Evolutionary conservation across 1,140 invertebrate genomes (phyloP).

Genomic region (Rhagoletis zephyria): DNA sequence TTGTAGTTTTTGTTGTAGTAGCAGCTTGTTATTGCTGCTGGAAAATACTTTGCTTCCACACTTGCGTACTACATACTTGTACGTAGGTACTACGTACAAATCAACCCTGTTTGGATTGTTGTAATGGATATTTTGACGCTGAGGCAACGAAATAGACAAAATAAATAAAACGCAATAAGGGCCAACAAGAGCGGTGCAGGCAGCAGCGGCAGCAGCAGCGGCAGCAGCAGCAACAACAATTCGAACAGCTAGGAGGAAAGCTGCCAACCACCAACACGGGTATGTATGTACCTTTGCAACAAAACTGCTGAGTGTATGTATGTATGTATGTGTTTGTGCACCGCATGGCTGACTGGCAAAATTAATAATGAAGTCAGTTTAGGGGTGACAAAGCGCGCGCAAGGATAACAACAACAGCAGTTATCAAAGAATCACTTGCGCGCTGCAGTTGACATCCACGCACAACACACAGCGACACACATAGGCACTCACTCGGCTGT

Average conservation of each 20-base stretch:
- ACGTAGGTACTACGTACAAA: too few species aligned
- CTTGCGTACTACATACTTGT: neutral
- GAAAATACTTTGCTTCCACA: neutral
- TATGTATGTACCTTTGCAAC: neutral
- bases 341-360: neutral
- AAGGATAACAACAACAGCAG: neutral
- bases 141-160: slow-evolving; percentile 68
- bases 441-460: neutral
- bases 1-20: neutral
- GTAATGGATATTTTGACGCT: slow-evolving; percentile 73
- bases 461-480: neutral
- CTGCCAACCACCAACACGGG: slow-evolving; percentile 1
- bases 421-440: neutral
- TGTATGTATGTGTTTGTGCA: neutral
- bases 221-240: slow-evolving; percentile 43
- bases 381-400: neutral
- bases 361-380: slow-evolving; percentile 1
- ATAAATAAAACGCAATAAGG: slow-evolving; percentile 60
- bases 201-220: neutral
- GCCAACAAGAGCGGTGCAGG: neutral
- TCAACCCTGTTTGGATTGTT: slow-evolving; percentile 71
- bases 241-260: neutral
- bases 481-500: neutral
- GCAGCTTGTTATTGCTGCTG: neutral
- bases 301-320: neutral